phyloP scores from a whole-genome alignment of 1,140 invertebrate genomes.

The Acromyrmex charruanus region DNA sequence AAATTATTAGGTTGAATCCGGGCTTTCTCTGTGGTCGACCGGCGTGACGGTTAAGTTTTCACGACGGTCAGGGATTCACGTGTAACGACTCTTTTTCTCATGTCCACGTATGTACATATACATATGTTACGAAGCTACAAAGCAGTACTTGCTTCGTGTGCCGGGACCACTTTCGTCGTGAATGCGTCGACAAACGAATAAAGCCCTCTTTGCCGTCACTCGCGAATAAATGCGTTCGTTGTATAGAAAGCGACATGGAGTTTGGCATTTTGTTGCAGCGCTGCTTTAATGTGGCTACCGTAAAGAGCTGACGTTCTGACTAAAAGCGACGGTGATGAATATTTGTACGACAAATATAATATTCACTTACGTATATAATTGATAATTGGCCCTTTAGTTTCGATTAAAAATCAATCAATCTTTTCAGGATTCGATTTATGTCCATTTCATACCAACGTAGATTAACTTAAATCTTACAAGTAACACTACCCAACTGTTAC shows the following conservation, averaged over 20 bases:
- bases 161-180: slow-evolving; percentile 16
- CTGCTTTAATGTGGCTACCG: slow-evolving; percentile 40
- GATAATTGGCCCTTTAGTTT: neutral
- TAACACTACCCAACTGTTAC: no score
- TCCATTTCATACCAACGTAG: no score
- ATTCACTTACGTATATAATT: no score
- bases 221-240: slow-evolving; percentile 8
- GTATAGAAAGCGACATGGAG: neutral
- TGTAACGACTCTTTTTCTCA: slow-evolving; percentile 59
- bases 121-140: slow-evolving; percentile 30
- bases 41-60: slow-evolving; percentile 65
- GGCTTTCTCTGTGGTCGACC: slow-evolving; percentile 34
- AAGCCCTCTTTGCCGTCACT: slow-evolving; percentile 7
- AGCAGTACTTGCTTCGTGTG: neutral
- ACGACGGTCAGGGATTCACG: slow-evolving; percentile 58
- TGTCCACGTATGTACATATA: neutral
- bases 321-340: neutral
- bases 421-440: no score
- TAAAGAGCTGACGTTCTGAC: slow-evolving; percentile 17
- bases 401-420: neutral
- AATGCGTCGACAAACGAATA: slow-evolving; percentile 26
- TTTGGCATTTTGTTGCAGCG: slow-evolving; percentile 36
- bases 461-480: no score
- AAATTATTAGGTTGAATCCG: slow-evolving; percentile 70
- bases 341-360: neutral